phyloP scores from a whole-genome alignment of 1,140 invertebrate genomes.

The Fopius arisanus region DNA sequence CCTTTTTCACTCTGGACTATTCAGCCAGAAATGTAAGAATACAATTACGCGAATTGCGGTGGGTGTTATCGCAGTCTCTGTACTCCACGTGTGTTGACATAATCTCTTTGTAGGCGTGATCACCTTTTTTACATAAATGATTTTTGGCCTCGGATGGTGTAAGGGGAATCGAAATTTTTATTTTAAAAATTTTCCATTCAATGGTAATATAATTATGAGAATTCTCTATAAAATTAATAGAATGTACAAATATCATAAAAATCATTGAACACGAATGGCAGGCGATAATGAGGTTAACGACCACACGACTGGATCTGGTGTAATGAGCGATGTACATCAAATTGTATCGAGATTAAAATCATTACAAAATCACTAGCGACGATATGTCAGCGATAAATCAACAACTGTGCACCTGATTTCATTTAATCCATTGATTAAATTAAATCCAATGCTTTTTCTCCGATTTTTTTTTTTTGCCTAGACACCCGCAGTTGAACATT shows the following conservation, averaged over 20 bases:
- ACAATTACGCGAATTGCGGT: too few relatives aligned
- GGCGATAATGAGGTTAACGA: neutral
- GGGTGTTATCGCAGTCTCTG: too few relatives aligned
- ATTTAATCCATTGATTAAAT: neutral
- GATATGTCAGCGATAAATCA: slow-evolving; percentile 7
- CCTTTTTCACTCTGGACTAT: too few relatives aligned
- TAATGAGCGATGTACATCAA: neutral
- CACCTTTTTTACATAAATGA: too few relatives aligned
- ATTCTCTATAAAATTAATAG: too few relatives aligned
- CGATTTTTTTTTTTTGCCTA: neutral
- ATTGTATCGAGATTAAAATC: neutral
- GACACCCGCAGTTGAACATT: neutral
- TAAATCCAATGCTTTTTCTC: neutral
- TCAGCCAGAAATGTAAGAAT: too few relatives aligned
- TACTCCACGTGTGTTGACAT: too few relatives aligned
- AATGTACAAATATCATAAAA: neutral
- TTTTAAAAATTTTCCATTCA: too few relatives aligned
- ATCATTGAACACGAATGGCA: neutral
- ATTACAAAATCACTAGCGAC: neutral
- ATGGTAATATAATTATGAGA: too few relatives aligned
- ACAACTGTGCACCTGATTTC: neutral
- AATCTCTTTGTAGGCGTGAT: too few relatives aligned
- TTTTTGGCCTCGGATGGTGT: too few relatives aligned
- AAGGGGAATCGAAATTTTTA: too few relatives aligned
- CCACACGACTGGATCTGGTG: neutral